Conservation (phyloP, 2,113 vertebrate species). For the Fulmarus glacialis region DNA sequence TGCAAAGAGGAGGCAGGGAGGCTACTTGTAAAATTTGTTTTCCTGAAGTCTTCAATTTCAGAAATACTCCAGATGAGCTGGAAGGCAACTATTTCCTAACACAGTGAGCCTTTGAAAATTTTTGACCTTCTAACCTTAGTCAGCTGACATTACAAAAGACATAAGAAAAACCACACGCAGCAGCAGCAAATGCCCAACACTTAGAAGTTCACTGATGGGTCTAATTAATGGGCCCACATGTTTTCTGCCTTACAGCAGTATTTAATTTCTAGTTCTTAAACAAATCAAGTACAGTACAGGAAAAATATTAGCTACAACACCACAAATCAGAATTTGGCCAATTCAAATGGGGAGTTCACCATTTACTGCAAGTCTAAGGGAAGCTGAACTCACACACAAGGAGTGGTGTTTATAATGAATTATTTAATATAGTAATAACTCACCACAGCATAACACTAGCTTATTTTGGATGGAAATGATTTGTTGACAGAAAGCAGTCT, state of each 20-base stretch:
- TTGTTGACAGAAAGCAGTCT: neutral
- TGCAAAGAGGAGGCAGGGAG: neutral
- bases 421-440: neutral
- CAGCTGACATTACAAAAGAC: conserved; percentile 22
- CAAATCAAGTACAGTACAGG: neutral
- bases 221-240: neutral
- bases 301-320: neutral
- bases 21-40: neutral
- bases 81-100: neutral
- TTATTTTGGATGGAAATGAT: neutral
- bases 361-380: neutral
- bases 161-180: neutral
- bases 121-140: neutral
- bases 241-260: conserved; percentile 25
- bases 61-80: neutral
- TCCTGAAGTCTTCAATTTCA: neutral
- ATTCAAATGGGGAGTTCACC: neutral
- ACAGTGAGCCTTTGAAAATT: neutral
- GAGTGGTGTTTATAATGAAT: neutral
- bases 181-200: neutral
- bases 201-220: neutral
- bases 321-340: neutral
- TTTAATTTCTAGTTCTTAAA: conserved; percentile 7
- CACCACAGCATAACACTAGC: neutral
- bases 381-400: neutral